phyloP scores from a whole-genome alignment of 2,797 vertebrate genomes.

The Urocyon cinereoargenteus region DNA sequence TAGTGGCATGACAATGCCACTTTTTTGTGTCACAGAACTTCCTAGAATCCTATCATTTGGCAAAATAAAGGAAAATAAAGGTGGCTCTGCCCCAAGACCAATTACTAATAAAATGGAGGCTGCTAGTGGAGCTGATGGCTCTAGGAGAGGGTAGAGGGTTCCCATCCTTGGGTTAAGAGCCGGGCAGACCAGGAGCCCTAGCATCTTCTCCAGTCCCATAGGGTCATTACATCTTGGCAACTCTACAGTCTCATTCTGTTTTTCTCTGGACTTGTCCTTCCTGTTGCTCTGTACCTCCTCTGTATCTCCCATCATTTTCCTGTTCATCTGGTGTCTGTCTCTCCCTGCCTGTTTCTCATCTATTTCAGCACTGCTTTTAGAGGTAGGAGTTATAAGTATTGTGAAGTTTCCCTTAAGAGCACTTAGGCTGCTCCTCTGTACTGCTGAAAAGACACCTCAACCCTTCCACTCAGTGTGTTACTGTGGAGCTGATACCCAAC shows the following conservation, averaged over 20 bases:
- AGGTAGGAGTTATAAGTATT: background rate
- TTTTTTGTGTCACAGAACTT: background rate
- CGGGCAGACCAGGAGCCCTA: background rate
- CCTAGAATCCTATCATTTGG: background rate
- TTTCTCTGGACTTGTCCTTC: background rate
- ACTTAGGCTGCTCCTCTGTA: background rate
- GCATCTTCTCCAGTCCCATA: background rate
- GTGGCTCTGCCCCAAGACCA: background rate
- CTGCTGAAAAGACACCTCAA: background rate
- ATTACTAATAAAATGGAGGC: background rate
- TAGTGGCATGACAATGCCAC: background rate
- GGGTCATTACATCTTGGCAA: background rate
- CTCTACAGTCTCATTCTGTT: background rate
- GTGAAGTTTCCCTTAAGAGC: background rate
- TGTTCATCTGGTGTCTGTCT: background rate
- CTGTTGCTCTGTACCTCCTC: background rate
- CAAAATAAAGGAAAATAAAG: background rate
- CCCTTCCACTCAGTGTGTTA: background rate
- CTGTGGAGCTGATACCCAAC: background rate
- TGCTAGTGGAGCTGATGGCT: background rate
- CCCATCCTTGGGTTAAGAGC: background rate
- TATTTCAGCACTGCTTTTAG: background rate
- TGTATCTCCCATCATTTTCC: background rate
- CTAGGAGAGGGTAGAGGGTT: background rate
- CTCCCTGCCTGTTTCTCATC: background rate